These are phyloP conservation scores for Borostomias antarcticus DNA, from an alignment of 2,797 vertebrate genomes.

Conservation along the genomic window DNA sequence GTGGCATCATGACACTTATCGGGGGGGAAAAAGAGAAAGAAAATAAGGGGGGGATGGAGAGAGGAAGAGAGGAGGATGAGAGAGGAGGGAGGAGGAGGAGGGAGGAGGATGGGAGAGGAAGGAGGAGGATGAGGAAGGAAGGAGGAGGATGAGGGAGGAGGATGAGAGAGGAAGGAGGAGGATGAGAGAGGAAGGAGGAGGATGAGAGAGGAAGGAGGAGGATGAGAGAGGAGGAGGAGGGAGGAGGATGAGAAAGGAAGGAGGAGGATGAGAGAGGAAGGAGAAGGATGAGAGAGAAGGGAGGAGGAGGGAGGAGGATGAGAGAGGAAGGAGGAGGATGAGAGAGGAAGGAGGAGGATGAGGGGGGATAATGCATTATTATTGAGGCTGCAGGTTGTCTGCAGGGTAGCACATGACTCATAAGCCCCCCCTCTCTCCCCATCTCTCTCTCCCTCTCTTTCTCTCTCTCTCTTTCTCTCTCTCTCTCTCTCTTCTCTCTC, in stretches of 20 bases:
- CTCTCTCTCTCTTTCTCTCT: not conserved
- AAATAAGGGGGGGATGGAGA: conserved; percentile 29
- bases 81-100: not conserved
- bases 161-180: not conserved
- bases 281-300: not conserved
- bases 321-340: not conserved
- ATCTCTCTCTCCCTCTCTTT: not conserved
- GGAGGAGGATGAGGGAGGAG: not conserved
- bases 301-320: not conserved
- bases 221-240: conserved; percentile 32
- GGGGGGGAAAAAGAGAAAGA: conserved; percentile 45
- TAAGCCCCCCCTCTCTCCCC: too few species aligned
- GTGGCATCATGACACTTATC: conserved; percentile 38
- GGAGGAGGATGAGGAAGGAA: not conserved
- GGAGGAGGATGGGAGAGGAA: not conserved
- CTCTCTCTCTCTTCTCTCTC: not conserved
- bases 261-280: not conserved
- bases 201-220: conserved; percentile 10
- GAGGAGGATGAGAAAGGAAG: conserved; percentile 11
- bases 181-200: not conserved
- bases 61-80: conserved; percentile 10
- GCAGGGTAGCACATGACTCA: conserved; percentile 30
- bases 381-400: conserved; percentile 27
- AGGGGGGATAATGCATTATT: conserved; percentile 38
- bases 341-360: conserved; percentile 10